Base-by-base conservation (phyloP, 2,113 vertebrate species). In the Anhinga rufa region DNA sequence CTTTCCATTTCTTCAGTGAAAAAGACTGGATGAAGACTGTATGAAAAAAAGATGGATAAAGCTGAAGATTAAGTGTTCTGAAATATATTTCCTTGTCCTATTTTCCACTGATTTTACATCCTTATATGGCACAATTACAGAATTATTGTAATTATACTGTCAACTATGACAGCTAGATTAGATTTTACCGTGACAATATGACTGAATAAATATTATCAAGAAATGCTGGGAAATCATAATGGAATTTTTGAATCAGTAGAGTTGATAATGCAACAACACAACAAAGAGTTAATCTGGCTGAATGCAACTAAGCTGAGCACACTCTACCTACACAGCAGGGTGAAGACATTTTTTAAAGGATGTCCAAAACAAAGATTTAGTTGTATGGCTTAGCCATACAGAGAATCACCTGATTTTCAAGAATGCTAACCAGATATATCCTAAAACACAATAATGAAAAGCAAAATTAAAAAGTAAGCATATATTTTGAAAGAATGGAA, bases 71-170 rank as follows among this genome's bases (percentile, higher is more conserved):
- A 78, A 79, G 34, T 69, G 3, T 34, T 68, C 44, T 84, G 83
- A 87, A 79, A 88, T 62, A 77, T 10, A 70, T n/a, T 57, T 82
- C 44, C 75, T 82, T 72, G 17, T 93, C 64, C 74, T 78, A 83
- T 82, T 76, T 90, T 72, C 86, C 57, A 87, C 44, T 65, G 55
- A 86, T 74, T 96, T 84, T 74, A 84, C 21, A 88, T 78, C 71
- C 64, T 80, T 70, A 75, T 54, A 54, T 38, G 75, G 90, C 46
- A 94, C 55, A 94, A 62, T 93, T 97, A 97, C 48, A 80, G 82
- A 97, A 96, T 95, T 96, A 97, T 31, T 93, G 57, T 86, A 96
- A 98, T 97, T 94, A 96, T 29, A 88, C 49, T 94, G 88, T 86
- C 91, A 95, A 75, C 69, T 93, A 94, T 90, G 87, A 95, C 66